Conservation (phyloP, 2,888 invertebrate species). For the Helleia helle region DNA sequence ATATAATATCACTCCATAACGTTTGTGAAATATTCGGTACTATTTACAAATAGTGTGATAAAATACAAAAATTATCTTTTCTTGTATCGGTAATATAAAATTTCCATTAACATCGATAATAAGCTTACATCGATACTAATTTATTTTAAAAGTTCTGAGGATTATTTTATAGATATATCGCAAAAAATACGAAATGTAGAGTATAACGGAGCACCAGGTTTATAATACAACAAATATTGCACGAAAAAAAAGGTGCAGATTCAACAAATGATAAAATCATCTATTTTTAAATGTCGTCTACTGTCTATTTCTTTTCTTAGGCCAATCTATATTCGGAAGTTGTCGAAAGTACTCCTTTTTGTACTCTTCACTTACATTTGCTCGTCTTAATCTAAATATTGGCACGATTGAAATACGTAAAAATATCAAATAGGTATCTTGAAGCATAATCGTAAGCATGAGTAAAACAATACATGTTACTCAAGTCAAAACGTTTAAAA, state of each 20-base stretch:
- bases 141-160: constrained; percentile 58
- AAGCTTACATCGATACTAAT: constrained; percentile 41
- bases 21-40: constrained; percentile 38
- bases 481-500: constrained; percentile 17
- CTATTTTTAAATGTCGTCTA: constrained; percentile 3
- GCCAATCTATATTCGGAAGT: constrained; percentile 37
- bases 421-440: constrained; percentile 16
- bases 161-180: constrained; percentile 28
- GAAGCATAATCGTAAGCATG: constrained; percentile 2
- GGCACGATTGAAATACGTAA: constrained; percentile 48
- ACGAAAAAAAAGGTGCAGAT: constrained; percentile 37
- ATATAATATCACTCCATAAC: constrained; percentile 42
- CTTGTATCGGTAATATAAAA: constrained; percentile 19
- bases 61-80: constrained; percentile 34
- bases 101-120: constrained; percentile 23
- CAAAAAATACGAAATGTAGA: constrained; percentile 22
- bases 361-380: constrained; percentile 18
- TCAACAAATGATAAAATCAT: constrained; percentile 26
- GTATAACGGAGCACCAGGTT: constrained; percentile 49
- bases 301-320: constrained; percentile 46
- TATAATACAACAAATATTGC: constrained; percentile 45
- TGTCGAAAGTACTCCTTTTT: not conserved
- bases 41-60: constrained; percentile 44
- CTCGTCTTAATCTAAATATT: constrained; percentile 41
- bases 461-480: not conserved